Conservation (phyloP, 2,113 vertebrate genomes). For the Cromileptes altivelis region DNA sequence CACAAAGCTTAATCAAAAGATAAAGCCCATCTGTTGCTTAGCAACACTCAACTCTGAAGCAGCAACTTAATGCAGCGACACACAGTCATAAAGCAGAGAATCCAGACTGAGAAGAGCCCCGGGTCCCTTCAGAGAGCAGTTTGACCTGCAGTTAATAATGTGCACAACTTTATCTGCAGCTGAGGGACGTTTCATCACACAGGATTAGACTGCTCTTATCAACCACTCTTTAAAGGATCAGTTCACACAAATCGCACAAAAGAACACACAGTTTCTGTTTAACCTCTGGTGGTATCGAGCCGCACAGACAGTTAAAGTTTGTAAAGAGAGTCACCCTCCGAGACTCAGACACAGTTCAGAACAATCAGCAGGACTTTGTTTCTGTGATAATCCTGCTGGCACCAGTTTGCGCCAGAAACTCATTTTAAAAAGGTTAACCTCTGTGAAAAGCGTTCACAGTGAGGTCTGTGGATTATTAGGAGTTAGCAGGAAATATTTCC, state of each 20-base stretch:
- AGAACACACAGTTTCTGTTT: background rate
- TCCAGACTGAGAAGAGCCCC: background rate
- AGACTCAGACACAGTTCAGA: too few relatives aligned
- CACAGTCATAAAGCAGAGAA: background rate
- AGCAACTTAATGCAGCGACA: slow-evolving; percentile 38
- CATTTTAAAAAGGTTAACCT: too few relatives aligned
- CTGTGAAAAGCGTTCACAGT: too few relatives aligned
- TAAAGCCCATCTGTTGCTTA: slow-evolving; percentile 63
- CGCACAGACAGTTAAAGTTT: too few relatives aligned
- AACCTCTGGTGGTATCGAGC: background rate
- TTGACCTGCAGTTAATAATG: slow-evolving; percentile 41
- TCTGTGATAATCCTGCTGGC: too few relatives aligned
- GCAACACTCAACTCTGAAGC: slow-evolving; percentile 54
- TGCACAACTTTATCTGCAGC: background rate
- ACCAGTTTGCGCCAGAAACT: too few relatives aligned
- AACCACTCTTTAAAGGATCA: background rate
- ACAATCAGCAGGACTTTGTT: too few relatives aligned
- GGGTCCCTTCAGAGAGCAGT: slow-evolving; percentile 11
- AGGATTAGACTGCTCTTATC: background rate
- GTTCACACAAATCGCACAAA: background rate
- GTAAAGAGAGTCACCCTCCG: too few relatives aligned
- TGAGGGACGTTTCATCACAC: background rate
- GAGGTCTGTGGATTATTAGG: too few relatives aligned
- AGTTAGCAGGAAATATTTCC: too few relatives aligned
- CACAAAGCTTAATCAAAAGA: slow-evolving; percentile 61